These are phyloP conservation scores for Fistularia commersonii DNA, from an alignment of 2,797 vertebrate genomes.

Conservation along the genomic window DNA sequence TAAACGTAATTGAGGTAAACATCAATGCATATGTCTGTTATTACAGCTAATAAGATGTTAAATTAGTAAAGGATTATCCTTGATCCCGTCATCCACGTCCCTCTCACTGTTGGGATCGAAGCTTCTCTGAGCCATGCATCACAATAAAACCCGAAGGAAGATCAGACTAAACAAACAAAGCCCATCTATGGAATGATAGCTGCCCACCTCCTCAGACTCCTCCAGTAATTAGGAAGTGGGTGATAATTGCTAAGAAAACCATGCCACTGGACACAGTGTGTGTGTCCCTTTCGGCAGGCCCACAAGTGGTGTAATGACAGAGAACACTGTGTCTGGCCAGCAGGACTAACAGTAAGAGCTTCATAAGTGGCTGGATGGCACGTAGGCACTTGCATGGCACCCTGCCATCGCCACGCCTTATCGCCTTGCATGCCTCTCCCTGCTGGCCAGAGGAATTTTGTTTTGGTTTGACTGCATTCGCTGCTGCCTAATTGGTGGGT, in stretches of 20 bases:
- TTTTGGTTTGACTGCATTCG: constrained; percentile 59
- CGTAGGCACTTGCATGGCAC: constrained; percentile 59
- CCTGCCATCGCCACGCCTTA: constrained; percentile 48
- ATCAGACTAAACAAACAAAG: constrained; percentile 30
- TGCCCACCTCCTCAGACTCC: constrained; percentile 15
- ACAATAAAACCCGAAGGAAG: background rate
- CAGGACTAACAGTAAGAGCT: constrained; percentile 23
- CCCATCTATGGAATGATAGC: constrained; percentile 12
- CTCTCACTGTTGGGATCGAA: too few species aligned
- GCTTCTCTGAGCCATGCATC: too few species aligned
- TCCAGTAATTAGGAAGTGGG: constrained; percentile 38
- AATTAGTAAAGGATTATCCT: too few species aligned
- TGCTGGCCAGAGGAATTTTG: constrained; percentile 48
- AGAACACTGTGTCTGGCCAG: constrained; percentile 24
- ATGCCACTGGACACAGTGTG: constrained; percentile 13
- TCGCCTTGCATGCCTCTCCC: constrained; percentile 39
- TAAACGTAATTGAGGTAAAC: too few species aligned
- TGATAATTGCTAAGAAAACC: constrained; percentile 35
- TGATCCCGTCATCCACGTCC: too few species aligned
- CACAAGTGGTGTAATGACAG: constrained; percentile 32
- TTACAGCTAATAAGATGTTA: too few species aligned
- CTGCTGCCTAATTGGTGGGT: constrained; percentile 45
- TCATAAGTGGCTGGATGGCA: constrained; percentile 55
- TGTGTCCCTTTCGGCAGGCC: constrained; percentile 16
- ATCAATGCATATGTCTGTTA: too few species aligned